A percentile compares a stretch with the other conserved stretches of the same genome.
Evolutionary conservation across 2,797 vertebrate species (phyloP).

Genomic region (Notoglanidium macrostoma): DNA sequence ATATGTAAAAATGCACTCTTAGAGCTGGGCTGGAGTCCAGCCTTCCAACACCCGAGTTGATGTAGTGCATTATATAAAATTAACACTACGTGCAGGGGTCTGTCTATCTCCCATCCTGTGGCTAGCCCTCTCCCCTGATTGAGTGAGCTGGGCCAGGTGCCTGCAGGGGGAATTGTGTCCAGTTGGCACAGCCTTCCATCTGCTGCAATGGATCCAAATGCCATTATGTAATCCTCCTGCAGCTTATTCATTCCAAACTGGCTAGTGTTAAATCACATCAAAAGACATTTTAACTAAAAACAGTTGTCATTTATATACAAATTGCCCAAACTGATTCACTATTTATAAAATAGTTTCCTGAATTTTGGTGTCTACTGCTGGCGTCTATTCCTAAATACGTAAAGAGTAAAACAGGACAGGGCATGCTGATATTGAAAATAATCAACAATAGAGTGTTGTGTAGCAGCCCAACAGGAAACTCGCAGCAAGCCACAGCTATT

Average conservation of each 20-base stretch:
- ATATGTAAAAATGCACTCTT: not conserved
- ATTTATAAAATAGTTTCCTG: not conserved
- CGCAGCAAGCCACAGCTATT: not conserved
- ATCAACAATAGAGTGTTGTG: not conserved
- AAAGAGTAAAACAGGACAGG: not conserved
- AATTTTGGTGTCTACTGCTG: not conserved
- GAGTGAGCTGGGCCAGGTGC: constrained; percentile 48
- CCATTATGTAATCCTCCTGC: constrained; percentile 49
- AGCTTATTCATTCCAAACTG: constrained; percentile 15
- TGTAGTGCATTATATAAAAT: constrained; percentile 20
- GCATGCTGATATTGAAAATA: not conserved
- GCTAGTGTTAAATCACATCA: not conserved
- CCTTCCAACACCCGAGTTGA: not conserved
- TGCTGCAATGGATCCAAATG: constrained; percentile 31
- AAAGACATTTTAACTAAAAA: not conserved
- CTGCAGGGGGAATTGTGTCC: constrained; percentile 40
- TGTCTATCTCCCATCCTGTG: constrained; percentile 23
- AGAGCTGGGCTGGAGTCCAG: not conserved
- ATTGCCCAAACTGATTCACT: not conserved
- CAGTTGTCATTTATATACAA: not conserved
- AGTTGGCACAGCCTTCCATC: constrained; percentile 41
- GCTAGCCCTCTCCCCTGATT: constrained; percentile 37
- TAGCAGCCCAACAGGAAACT: not conserved
- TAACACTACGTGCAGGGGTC: constrained; percentile 31
- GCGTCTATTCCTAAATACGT: not conserved